Evolutionary conservation across 2,797 vertebrate species (phyloP).

Genomic region (Danio choprae): DNA sequence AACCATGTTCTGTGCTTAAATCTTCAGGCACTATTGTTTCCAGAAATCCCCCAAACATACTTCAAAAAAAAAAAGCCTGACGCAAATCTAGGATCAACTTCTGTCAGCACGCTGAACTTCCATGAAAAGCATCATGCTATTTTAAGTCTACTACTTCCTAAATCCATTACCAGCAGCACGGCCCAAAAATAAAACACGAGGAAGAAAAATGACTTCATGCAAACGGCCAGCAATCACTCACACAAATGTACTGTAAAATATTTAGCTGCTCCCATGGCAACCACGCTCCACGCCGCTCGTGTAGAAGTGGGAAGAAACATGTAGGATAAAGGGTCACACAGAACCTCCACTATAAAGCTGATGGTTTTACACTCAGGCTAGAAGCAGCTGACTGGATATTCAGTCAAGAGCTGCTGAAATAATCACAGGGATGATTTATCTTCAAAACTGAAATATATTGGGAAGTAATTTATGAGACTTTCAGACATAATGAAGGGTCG

Average conservation of each 20-base stretch:
- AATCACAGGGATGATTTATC: neutral
- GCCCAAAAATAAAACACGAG: constrained; percentile 36
- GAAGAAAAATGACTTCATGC: constrained; percentile 42
- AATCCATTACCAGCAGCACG: constrained; percentile 36
- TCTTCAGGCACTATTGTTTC: neutral
- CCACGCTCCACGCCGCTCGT: constrained; percentile 59
- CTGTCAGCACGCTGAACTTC: constrained; percentile 8
- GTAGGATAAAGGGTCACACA: constrained; percentile 64
- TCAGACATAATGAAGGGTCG: neutral
- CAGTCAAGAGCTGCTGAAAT: neutral
- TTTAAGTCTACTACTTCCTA: constrained; percentile 24
- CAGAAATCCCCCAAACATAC: neutral
- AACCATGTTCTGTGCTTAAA: neutral
- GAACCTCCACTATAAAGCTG: constrained; percentile 20
- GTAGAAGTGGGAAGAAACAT: constrained; percentile 58
- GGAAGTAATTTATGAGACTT: neutral
- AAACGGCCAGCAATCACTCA: constrained; percentile 23
- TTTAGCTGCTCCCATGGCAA: constrained; percentile 74
- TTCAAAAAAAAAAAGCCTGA: neutral
- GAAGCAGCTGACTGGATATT: constrained; percentile 3
- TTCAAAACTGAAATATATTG: neutral
- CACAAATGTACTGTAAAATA: constrained; percentile 67
- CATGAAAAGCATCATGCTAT: neutral
- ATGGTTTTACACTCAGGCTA: constrained; percentile 2
- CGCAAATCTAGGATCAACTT: constrained; percentile 3